These are phyloP conservation scores for Idaea aversata DNA, from an alignment of 2,888 invertebrate species.

Conservation along the genomic window DNA sequence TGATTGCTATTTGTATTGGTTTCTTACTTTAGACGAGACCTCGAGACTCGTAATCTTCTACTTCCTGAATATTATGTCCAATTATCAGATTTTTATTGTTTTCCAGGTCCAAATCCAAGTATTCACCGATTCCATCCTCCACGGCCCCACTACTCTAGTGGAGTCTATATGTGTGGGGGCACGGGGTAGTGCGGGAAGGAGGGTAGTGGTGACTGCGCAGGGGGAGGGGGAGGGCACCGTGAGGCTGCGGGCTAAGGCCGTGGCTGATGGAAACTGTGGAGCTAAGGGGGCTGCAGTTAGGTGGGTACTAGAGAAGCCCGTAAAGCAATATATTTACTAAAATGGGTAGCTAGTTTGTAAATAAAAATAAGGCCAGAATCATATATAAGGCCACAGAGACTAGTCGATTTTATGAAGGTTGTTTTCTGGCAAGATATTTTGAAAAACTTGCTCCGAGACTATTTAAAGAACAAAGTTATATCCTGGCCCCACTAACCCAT, in stretches of 20 bases:
- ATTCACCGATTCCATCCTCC: slow-evolving; percentile 81
- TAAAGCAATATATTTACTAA: background rate
- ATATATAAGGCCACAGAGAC: too few relatives aligned
- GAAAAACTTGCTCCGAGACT: too few relatives aligned
- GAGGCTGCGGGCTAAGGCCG: slow-evolving; percentile 37
- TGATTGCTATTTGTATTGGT: too few relatives aligned
- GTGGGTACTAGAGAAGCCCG: slow-evolving; percentile 27
- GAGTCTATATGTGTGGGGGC: slow-evolving; percentile 47
- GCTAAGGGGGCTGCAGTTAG: slow-evolving; percentile 27
- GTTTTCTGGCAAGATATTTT: too few relatives aligned
- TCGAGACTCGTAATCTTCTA: background rate
- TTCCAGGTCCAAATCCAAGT: slow-evolving; percentile 58
- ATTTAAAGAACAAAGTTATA: too few relatives aligned
- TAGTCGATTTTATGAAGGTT: too few relatives aligned
- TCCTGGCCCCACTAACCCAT: too few relatives aligned
- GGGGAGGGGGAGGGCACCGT: slow-evolving; percentile 36
- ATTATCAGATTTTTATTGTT: background rate
- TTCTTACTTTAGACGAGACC: too few relatives aligned
- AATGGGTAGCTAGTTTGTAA: too few relatives aligned
- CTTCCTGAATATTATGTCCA: too few relatives aligned
- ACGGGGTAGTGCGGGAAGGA: slow-evolving; percentile 46
- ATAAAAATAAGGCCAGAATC: too few relatives aligned
- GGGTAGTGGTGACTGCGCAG: slow-evolving; percentile 39
- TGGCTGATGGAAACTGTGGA: slow-evolving; percentile 39
- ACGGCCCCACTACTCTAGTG: slow-evolving; percentile 33